A percentile compares a stretch with the other conserved stretches of the same genome.
phyloP scores from a whole-genome alignment of 2,888 invertebrate genomes.

The Diarsia brunnea region DNA sequence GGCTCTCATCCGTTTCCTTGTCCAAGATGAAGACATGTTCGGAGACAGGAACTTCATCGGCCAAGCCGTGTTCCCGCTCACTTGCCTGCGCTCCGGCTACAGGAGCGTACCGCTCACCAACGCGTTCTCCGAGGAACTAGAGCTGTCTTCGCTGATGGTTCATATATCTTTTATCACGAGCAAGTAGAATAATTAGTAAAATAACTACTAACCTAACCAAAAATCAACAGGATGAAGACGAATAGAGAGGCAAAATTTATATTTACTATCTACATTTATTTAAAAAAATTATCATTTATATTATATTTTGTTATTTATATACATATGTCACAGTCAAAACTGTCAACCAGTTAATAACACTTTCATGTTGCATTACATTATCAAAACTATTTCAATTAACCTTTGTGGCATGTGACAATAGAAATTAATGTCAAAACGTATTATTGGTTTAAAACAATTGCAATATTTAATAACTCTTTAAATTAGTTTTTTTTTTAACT shows the following conservation, averaged over 20 bases:
- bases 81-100: conserved; percentile 95
- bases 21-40: conserved; percentile 99
- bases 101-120: conserved; percentile 97
- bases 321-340: neutral
- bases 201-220: conserved; percentile 57
- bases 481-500: neutral
- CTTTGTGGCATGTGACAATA: too few relatives aligned
- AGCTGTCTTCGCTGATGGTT: conserved; percentile 96
- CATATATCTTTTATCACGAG: conserved; percentile 84
- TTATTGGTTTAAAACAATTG: too few relatives aligned
- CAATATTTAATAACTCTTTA: too few relatives aligned
- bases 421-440: too few relatives aligned
- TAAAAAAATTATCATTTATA: neutral
- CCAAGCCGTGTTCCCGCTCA: conserved; percentile 97
- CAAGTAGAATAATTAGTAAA: conserved; percentile 53
- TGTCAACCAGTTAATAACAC: neutral
- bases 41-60: conserved; percentile 99
- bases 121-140: conserved; percentile 97
- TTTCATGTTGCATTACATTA: neutral
- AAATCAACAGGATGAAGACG: conserved; percentile 36
- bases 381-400: neutral
- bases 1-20: conserved; percentile 96
- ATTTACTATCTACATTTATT: conserved; percentile 5
- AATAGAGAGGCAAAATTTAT: conserved; percentile 33
- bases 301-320: neutral